Percentiles rank a stretch among this genome's conserved stretches.
Conservation (phyloP, 2,113 vertebrate genomes). For the Oenanthe melanoleuca region DNA sequence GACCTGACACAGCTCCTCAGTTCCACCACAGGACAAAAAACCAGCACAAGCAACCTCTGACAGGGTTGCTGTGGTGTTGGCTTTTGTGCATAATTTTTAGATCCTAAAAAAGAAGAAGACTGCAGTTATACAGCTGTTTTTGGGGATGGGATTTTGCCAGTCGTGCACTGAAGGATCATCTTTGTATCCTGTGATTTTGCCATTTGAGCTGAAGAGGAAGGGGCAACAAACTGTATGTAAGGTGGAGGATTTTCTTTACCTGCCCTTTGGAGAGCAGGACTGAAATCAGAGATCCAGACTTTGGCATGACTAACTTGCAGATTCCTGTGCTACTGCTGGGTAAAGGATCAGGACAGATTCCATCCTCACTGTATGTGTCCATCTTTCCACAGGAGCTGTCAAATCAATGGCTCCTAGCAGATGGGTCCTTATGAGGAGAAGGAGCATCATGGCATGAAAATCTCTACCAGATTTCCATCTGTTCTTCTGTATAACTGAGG, state of each 20-base stretch:
- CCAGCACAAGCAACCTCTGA: neutral
- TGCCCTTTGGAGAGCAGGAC: neutral
- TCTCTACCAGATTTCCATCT: neutral
- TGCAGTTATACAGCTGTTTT: neutral
- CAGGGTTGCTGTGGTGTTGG: neutral
- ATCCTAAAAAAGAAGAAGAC: neutral
- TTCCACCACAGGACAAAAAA: neutral
- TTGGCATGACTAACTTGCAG: neutral
- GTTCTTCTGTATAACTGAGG: neutral
- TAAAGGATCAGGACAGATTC: neutral
- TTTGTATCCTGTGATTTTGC: neutral
- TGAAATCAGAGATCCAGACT: neutral
- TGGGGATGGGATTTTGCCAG: neutral
- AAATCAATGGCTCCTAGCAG: neutral
- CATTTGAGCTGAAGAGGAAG: neutral
- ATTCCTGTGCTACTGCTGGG: neutral
- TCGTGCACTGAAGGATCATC: accelerated
- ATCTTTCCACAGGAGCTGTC: neutral
- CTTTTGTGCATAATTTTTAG: neutral
- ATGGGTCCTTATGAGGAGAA: neutral
- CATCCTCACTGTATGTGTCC: neutral
- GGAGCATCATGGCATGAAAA: neutral
- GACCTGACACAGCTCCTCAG: neutral
- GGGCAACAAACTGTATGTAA: neutral
- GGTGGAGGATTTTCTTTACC: neutral